Conservation (phyloP, 2,888 invertebrate species). For the Thera obeliscata region DNA sequence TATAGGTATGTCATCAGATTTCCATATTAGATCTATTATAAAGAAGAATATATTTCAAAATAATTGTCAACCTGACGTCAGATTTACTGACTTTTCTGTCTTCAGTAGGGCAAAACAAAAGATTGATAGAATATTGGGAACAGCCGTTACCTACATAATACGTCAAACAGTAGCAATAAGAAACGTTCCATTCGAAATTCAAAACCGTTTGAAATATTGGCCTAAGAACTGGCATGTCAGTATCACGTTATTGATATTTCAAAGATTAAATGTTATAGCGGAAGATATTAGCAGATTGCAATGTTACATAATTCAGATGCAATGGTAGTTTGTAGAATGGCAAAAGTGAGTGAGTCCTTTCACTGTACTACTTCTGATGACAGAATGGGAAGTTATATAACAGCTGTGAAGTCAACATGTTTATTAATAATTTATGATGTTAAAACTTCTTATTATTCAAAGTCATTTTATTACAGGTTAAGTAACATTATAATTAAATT, state of each 20-base stretch:
- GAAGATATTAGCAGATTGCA: slow-evolving; percentile 3
- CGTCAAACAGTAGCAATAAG: no score
- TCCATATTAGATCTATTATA: no score
- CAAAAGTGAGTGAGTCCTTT: slow-evolving; percentile 37
- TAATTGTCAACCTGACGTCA: no score
- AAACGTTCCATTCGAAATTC: no score
- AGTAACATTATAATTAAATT: no score
- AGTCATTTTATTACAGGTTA: background rate
- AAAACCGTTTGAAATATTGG: background rate
- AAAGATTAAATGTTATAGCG: background rate
- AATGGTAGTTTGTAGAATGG: slow-evolving; percentile 10
- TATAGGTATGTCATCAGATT: no score
- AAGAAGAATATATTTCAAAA: no score
- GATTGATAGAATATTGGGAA: no score
- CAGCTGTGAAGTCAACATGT: background rate
- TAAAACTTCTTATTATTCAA: background rate
- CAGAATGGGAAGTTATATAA: slow-evolving; percentile 33
- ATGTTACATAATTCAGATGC: slow-evolving; percentile 8
- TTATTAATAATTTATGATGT: background rate
- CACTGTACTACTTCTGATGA: slow-evolving; percentile 30
- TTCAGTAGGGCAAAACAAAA: no score
- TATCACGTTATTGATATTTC: background rate
- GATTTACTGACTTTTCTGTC: no score
- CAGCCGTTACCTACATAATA: no score
- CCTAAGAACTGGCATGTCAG: background rate